Conservation (phyloP, 2,113 vertebrate species). For the zebrafish (Danio rerio) region DNA sequence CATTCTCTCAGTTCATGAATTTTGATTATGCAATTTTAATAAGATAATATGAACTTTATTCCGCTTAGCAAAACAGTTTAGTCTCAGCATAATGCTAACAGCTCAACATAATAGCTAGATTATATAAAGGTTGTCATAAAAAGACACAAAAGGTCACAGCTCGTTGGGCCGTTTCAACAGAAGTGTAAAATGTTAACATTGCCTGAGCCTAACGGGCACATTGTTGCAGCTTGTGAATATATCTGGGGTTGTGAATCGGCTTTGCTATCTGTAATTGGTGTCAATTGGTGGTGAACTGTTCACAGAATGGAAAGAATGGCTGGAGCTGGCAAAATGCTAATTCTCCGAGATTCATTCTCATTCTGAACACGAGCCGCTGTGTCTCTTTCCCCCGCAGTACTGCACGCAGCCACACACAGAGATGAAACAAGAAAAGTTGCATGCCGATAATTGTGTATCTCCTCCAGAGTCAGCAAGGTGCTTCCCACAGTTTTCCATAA, state of each 20-base stretch:
- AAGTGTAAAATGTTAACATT: slow-evolving; percentile 28
- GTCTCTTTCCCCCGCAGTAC: slow-evolving; percentile 43
- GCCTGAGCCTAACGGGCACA: neutral
- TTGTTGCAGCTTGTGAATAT: slow-evolving; percentile 25
- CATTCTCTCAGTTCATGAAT: neutral
- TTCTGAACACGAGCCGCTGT: slow-evolving; percentile 42
- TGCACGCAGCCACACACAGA: slow-evolving; percentile 27
- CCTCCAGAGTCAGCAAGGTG: slow-evolving; percentile 33
- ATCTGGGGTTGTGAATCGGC: slow-evolving; percentile 25
- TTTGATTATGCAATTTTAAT: neutral
- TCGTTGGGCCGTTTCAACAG: slow-evolving; percentile 11
- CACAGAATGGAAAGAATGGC: slow-evolving; percentile 23
- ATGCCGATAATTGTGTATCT: slow-evolving; percentile 36
- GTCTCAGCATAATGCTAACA: neutral
- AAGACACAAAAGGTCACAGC: slow-evolving; percentile 23
- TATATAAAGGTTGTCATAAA: neutral
- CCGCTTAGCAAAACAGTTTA: neutral
- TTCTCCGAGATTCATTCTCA: slow-evolving; percentile 56
- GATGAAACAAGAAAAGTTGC: slow-evolving; percentile 43
- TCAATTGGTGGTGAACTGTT: slow-evolving; percentile 46
- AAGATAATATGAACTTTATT: neutral
- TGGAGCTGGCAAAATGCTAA: slow-evolving; percentile 46
- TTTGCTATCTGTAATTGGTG: slow-evolving; percentile 42
- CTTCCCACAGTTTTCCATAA: slow-evolving; percentile 52
- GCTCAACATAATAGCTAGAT: neutral